Evolutionary conservation across 2,797 vertebrate species (phyloP), one percentile per base, ranked within the genome.

Genomic region (Fringilla coelebs): DNA sequence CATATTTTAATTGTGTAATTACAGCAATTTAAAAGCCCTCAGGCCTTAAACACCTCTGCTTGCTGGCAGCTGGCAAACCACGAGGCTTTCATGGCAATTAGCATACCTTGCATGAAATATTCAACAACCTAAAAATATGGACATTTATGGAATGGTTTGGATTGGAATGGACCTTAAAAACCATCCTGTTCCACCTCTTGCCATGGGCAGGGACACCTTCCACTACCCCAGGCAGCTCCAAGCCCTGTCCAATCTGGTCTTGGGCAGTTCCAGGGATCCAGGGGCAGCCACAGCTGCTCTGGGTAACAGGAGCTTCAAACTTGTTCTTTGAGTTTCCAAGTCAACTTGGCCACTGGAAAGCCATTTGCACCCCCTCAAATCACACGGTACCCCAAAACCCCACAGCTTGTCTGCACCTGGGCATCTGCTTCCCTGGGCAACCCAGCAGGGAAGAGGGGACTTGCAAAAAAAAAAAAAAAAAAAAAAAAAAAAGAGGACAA

Each of bases 1-100:
- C 46, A 13, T 65, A 71, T 63, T 91, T 96, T 82, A 94, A 94
- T 95, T 82, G 79, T 91, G 72, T 93, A 94, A 96, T 96, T 88
- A 55, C 70, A 88, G 88, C 89, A 70, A 94, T 95, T 90, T 40
- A 31, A 65, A 91, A 93, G 58, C 79, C 88, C 66, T 80, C 72
- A 31, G 80, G 94, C 88, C 88, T 91, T 32, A 38, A 90, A 73
- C 58, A 93, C 88, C 89, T 88, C 89, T 77, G 52, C 76, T 81
- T 54, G 85, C 73, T 74, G 82, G 91, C 89, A 85, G 88, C 82
- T 80, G 87, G 89, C 76, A 88, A 85, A 65, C 38, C 72, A 19
- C 2, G 73, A 80, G 54, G 29, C 43, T 71, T 84, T 68, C 66
- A 34, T 1, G 28, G 75, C 61, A 89, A 68, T 92, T 74, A 94